A percentile compares a stretch with the other conserved stretches of the same genome.
Conservation (phyloP, 2,888 invertebrate genomes). For the Graphium colonna region DNA sequence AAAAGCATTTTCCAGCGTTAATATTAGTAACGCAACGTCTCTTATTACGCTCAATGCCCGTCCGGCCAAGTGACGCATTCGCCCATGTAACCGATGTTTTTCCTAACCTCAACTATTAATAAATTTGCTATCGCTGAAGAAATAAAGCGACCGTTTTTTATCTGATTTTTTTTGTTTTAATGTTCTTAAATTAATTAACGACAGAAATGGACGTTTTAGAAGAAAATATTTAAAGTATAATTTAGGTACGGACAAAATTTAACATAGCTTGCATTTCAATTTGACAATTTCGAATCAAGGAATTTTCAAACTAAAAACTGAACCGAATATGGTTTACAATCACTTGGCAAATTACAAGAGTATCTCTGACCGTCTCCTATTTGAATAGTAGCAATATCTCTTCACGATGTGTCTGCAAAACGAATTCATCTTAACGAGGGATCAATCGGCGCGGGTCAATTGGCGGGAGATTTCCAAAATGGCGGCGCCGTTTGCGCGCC, state of each 20-base stretch:
- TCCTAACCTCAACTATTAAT: neutral
- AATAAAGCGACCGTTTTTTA: neutral
- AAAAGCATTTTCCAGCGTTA: neutral
- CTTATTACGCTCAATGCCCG: neutral
- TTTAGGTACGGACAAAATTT: too few species aligned
- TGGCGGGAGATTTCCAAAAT: constrained; percentile 1
- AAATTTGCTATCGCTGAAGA: neutral
- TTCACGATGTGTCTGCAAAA: neutral
- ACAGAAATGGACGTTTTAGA: too few species aligned
- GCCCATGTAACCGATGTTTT: too few species aligned
- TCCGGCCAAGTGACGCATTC: neutral
- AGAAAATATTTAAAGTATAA: too few species aligned
- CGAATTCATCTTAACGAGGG: neutral
- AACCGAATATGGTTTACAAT: neutral
- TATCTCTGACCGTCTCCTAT: neutral
- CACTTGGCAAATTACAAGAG: neutral
- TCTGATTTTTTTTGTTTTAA: too few species aligned
- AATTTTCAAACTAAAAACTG: too few species aligned
- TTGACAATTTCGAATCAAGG: too few species aligned
- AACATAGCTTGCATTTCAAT: too few species aligned
- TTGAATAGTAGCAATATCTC: neutral
- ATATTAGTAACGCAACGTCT: neutral
- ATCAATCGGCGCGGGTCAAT: constrained; percentile 11
- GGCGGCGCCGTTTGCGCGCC: constrained; percentile 2
- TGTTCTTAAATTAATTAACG: too few species aligned